phyloP scores from a whole-genome alignment of 1,140 invertebrate species.

The Latrodectus geometricus region DNA sequence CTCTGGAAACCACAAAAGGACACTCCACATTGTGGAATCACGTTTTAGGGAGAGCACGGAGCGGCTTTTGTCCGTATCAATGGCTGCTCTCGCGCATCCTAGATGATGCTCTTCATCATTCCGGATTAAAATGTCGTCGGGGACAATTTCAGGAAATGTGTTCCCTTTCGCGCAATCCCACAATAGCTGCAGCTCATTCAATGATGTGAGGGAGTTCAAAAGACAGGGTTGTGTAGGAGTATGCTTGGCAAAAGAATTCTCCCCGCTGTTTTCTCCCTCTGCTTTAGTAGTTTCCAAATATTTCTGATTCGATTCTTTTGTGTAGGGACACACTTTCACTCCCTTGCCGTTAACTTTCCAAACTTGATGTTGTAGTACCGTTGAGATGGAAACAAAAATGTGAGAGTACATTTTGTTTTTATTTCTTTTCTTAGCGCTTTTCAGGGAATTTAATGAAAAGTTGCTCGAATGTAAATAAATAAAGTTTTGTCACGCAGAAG shows the following conservation, averaged over 20 bases:
- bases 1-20: conserved; percentile 39
- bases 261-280: conserved; percentile 22
- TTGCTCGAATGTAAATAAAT: not conserved
- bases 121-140: conserved; percentile 60
- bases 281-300: conserved; percentile 57
- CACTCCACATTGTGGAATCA: conserved; percentile 45
- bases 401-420: not conserved
- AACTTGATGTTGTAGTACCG: not conserved
- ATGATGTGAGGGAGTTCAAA: conserved; percentile 46
- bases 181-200: conserved; percentile 30
- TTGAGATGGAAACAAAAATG: not conserved
- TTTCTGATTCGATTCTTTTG: conserved; percentile 59
- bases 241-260: not conserved
- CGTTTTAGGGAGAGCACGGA: conserved; percentile 36
- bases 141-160: conserved; percentile 56
- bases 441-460: not conserved
- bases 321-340: not conserved
- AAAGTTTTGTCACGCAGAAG: not conserved
- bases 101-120: conserved; percentile 59
- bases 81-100: conserved; percentile 38
- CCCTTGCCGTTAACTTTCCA: not conserved
- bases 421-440: not conserved
- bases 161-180: conserved; percentile 38
- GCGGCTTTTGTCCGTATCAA: conserved; percentile 49
- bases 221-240: conserved; percentile 23